Conservation (phyloP, 1,140 invertebrate genomes). For the Sycophaga agraensis region DNA sequence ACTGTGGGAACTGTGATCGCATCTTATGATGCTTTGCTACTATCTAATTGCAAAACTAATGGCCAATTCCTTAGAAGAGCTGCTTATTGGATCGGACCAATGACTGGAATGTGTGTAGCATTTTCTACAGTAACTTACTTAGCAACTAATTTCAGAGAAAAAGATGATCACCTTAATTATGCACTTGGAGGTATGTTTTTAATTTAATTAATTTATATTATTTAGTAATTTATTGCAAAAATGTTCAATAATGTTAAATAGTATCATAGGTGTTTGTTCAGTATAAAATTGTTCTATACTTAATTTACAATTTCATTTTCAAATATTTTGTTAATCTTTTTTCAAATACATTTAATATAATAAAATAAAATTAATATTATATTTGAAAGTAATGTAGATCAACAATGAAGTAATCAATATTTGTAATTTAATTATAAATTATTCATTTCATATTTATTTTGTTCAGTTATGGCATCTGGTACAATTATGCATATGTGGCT, state of each 20-base stretch:
- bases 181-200: conserved; percentile 35
- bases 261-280: neutral
- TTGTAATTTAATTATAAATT: too few relatives aligned
- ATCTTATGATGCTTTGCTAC: conserved; percentile 61
- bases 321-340: too few relatives aligned
- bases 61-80: conserved; percentile 52
- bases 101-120: conserved; percentile 65
- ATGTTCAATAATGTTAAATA: neutral
- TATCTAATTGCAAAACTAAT: conserved; percentile 62
- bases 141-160: conserved; percentile 62
- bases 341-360: too few relatives aligned
- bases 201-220: conserved; percentile 7
- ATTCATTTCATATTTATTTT: too few relatives aligned
- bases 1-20: conserved; percentile 49
- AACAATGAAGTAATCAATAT: too few relatives aligned
- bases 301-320: neutral
- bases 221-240: neutral
- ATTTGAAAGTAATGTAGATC: neutral
- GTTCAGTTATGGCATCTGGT: conserved; percentile 31
- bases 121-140: conserved; percentile 65
- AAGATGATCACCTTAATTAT: conserved; percentile 63
- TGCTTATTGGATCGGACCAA: conserved; percentile 61
- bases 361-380: neutral
- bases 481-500: conserved; percentile 34
- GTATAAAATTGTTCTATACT: neutral